A percentile compares a stretch with the other conserved stretches of the same genome.
Conservation (phyloP, 2,888 invertebrate genomes). For the Eilema griseolum region DNA sequence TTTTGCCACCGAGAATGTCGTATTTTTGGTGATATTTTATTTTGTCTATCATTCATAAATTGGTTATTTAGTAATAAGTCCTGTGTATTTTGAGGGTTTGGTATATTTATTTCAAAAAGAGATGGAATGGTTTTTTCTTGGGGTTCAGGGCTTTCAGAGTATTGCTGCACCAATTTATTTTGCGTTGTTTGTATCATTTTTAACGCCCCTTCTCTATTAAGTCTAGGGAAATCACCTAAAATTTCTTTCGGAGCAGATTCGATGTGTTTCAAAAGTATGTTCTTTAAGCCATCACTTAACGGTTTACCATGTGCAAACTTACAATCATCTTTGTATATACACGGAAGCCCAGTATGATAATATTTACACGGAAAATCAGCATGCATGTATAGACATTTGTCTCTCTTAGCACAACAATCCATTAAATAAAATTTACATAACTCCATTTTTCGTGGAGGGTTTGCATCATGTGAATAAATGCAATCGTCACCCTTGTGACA, state of each 20-base stretch:
- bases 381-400: constrained; percentile 98
- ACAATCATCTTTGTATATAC: constrained; percentile 94
- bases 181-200: constrained; percentile 85
- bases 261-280: constrained; percentile 90
- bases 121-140: constrained; percentile 79
- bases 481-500: constrained; percentile 95
- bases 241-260: constrained; percentile 97
- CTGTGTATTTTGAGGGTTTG: constrained; percentile 70
- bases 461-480: constrained; percentile 94
- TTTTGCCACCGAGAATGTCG: constrained; percentile 85
- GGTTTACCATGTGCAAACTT: constrained; percentile 97
- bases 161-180: constrained; percentile 79
- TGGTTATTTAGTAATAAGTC: constrained; percentile 64
- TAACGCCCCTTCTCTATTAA: constrained; percentile 92
- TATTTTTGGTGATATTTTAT: constrained; percentile 79
- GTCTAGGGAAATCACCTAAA: constrained; percentile 94
- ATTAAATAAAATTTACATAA: constrained; percentile 98
- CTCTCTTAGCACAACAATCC: constrained; percentile 98
- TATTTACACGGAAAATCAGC: constrained; percentile 99
- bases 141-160: constrained; percentile 66
- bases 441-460: constrained; percentile 95
- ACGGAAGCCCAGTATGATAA: constrained; percentile 96
- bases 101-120: constrained; percentile 81
- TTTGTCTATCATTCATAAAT: constrained; percentile 73
- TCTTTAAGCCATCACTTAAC: constrained; percentile 92